Evolutionary conservation across 35 echinoderm and acorn worm genomes (phyloP).

Genomic region (Heliocidaris tuberculata): DNA sequence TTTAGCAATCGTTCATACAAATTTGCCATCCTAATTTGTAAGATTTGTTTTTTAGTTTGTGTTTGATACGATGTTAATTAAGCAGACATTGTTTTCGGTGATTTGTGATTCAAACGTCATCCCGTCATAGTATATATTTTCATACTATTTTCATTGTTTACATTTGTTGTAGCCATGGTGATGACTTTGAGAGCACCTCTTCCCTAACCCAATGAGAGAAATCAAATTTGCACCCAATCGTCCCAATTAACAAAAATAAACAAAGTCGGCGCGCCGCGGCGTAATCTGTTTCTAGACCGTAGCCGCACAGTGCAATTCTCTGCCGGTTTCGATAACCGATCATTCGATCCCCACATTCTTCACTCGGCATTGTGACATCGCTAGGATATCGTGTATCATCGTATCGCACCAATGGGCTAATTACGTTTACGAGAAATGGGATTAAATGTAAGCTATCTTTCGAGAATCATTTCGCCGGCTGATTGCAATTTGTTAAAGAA

Average conservation of each 20-base stretch:
- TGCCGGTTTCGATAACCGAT: background rate
- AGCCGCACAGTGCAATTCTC: background rate
- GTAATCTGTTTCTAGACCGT: background rate
- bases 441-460: constrained; percentile 12
- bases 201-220: background rate
- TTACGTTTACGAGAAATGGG: background rate
- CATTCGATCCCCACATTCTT: background rate
- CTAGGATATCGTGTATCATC: background rate
- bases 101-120: background rate
- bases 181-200: background rate
- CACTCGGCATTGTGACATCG: background rate
- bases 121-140: background rate
- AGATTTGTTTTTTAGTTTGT: too few species aligned
- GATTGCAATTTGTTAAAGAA: constrained; percentile 34
- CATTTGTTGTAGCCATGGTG: background rate
- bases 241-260: constrained; percentile 3
- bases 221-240: background rate
- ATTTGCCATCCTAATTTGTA: too few species aligned
- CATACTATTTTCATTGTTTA: background rate
- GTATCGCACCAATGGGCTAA: background rate
- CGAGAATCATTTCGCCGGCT: background rate
- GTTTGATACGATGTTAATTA: too few species aligned
- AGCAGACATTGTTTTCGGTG: too few species aligned
- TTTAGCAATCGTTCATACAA: too few species aligned
- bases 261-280: background rate